Percentiles rank a stretch among this genome's conserved stretches.
phyloP scores from a whole-genome alignment of 92 coral and sea anemone species.

The Paragorgia papillata region DNA sequence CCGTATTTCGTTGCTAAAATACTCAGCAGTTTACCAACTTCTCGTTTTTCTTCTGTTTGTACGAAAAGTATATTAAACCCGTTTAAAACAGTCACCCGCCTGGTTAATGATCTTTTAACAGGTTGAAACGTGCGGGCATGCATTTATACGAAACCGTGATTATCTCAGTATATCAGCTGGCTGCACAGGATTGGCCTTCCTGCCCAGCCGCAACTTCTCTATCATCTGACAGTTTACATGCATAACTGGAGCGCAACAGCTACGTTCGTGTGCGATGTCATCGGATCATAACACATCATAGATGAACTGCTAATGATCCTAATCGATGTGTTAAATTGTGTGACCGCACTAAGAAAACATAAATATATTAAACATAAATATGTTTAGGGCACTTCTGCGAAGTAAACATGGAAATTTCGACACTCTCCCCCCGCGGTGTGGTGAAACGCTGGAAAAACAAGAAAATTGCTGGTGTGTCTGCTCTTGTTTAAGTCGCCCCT shows the following conservation, averaged over 20 bases:
- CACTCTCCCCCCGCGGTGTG: conserved; percentile 2
- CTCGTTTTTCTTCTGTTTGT: too few species aligned
- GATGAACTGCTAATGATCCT: not conserved
- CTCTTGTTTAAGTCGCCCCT: not conserved
- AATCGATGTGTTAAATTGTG: not conserved
- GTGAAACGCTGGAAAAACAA: not conserved
- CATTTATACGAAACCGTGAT: too few species aligned
- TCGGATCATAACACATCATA: not conserved
- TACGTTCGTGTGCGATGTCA: not conserved
- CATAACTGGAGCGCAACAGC: too few species aligned
- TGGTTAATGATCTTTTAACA: too few species aligned
- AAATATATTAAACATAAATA: not conserved
- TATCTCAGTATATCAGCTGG: too few species aligned
- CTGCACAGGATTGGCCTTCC: not conserved
- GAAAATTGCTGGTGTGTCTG: not conserved
- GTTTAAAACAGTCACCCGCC: too few species aligned
- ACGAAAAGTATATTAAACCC: too few species aligned
- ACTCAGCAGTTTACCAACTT: too few species aligned
- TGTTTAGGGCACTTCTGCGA: not conserved
- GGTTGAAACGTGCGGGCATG: too few species aligned
- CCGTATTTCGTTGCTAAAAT: too few species aligned
- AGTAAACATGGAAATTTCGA: not conserved
- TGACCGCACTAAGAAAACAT: not conserved
- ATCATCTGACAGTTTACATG: not conserved
- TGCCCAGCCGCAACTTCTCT: not conserved